Evolutionary conservation across 2,113 vertebrate species (phyloP), one percentile per base, ranked within the genome.

Genomic region (Mustela nigripes): DNA sequence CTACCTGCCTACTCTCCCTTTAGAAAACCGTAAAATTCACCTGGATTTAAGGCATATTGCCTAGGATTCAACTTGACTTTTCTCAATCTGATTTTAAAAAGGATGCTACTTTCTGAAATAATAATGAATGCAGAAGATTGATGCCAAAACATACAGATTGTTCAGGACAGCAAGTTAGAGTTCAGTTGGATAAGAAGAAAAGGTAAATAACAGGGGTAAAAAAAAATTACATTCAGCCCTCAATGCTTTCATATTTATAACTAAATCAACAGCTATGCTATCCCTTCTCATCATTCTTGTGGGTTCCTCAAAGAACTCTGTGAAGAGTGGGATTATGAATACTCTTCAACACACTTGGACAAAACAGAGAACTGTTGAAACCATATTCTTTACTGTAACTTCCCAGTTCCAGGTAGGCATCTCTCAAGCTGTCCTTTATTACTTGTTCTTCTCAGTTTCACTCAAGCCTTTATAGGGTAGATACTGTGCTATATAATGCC

Each of bases 321-420:
- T 50, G 7, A 73, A 78, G n/a, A 81, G 5, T 65, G 21, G 53
- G 5, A 31, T 87, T 80, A 48, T 36, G 63, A 90, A 4, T 36
- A 24, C 1, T 18, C 6, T 71, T 53, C 7, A 24, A 0, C 8
- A 36, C n/a, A 3, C 0, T 28, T 6, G 22, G 1, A 6, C 4
- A 48, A 94, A 92, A 87, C 1, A 73, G 1, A 92, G n/a, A 86
- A 53, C 24, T 7, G 22, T 63, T 80, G 56, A 94, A 71, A 21
- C 2, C 2, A 10, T 73, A 26, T 73, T 4, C 1, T 84, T 48
- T 60, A 7, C 4, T 56, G 33, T n/a, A 71, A 22, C 24, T 19
- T 92, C 36, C 31, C 15, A 58, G 10, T 62, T 81, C 7, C 12
- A 94, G 56, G 6, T 45, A 26, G 19, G 4, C 15, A 4, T 67